A percentile compares a stretch with the other conserved stretches of the same genome.
Evolutionary conservation across 2,113 vertebrate species (phyloP).

Genomic region (Salvelinus sp.): DNA sequence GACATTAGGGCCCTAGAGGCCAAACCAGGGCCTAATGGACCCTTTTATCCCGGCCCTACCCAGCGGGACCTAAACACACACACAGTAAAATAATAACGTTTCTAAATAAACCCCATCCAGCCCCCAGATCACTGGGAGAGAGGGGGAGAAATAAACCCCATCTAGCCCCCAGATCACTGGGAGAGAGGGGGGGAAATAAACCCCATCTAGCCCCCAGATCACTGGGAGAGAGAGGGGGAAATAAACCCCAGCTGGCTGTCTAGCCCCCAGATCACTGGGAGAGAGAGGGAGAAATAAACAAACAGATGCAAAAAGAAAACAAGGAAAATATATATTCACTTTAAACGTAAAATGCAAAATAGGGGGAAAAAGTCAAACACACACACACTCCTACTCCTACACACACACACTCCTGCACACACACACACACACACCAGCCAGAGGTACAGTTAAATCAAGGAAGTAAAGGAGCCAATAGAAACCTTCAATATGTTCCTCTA

Average conservation of each 20-base stretch:
- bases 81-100: slow-evolving; percentile 21
- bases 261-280: slow-evolving; percentile 36
- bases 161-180: too few species aligned
- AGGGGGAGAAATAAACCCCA: slow-evolving; percentile 1
- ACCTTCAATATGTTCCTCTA: slow-evolving; percentile 86
- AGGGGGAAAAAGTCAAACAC: slow-evolving; percentile 16
- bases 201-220: slow-evolving; percentile 42
- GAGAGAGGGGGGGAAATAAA: slow-evolving; percentile 41
- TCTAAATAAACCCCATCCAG: slow-evolving; percentile 48
- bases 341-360: slow-evolving; percentile 21
- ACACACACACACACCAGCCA: slow-evolving; percentile 38
- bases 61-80: slow-evolving; percentile 46
- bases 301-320: slow-evolving; percentile 30
- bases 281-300: slow-evolving; percentile 27
- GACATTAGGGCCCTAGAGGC: slow-evolving; percentile 40
- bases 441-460: slow-evolving; percentile 87
- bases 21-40: slow-evolving; percentile 1
- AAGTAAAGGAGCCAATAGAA: slow-evolving; percentile 85
- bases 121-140: slow-evolving; percentile 40
- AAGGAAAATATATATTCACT: slow-evolving; percentile 38
- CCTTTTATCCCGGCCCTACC: slow-evolving; percentile 15
- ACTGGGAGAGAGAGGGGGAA: slow-evolving; percentile 24
- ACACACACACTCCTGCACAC: slow-evolving; percentile 30
- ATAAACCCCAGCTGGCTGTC: slow-evolving; percentile 45
- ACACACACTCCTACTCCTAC: neutral